Evolutionary conservation across 2,113 vertebrate species (phyloP).

Genomic region (Trinectes maculatus): DNA sequence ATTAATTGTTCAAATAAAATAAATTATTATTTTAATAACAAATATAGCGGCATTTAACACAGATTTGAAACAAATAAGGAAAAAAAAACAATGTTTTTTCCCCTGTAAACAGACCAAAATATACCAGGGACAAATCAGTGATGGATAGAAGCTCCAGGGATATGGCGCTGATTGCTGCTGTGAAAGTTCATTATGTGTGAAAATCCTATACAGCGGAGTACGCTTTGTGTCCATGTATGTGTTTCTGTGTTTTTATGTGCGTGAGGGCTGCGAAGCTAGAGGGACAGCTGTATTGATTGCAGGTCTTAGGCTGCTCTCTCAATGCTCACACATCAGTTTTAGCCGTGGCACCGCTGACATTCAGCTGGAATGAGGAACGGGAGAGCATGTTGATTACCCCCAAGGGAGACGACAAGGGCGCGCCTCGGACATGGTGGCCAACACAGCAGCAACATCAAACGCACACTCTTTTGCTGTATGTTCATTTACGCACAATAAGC

Average conservation of each 20-base stretch:
- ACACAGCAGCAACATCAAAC: conserved; percentile 43
- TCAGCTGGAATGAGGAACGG: conserved; percentile 57
- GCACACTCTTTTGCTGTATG: not conserved
- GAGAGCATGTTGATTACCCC: conserved; percentile 63
- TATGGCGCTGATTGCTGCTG: not conserved
- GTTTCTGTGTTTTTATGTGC: conserved; percentile 25
- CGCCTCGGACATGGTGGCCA: conserved; percentile 48
- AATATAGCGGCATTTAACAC: no score
- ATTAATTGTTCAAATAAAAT: no score
- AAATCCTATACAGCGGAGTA: not conserved
- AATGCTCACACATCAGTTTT: conserved; percentile 65
- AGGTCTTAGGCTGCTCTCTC: conserved; percentile 38
- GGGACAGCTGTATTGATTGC: conserved; percentile 63
- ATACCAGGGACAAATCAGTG: not conserved
- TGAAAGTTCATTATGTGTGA: conserved; percentile 16
- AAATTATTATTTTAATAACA: no score
- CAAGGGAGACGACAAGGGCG: conserved; percentile 49
- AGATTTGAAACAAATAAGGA: no score
- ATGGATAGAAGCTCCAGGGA: not conserved
- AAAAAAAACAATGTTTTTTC: no score
- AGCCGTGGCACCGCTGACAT: conserved; percentile 66
- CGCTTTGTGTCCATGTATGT: conserved; percentile 27
- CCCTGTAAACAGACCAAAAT: not conserved
- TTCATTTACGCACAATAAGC: conserved; percentile 15
- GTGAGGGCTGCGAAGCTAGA: conserved; percentile 29